These are phyloP conservation scores for Cygnus olor DNA, from an alignment of 2,797 vertebrate species.

Conservation along the genomic window DNA sequence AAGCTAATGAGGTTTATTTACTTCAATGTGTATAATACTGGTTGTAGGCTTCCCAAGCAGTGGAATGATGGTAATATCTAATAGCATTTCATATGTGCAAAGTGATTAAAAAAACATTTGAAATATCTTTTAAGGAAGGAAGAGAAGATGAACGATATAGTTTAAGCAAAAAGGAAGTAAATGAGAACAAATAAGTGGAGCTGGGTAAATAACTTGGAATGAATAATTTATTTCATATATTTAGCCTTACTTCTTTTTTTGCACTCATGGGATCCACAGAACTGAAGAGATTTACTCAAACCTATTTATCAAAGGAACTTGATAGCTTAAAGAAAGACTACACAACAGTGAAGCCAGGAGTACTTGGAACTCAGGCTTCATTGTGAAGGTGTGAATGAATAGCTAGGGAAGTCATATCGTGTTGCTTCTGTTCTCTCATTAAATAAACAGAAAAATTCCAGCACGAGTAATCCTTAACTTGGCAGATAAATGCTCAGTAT, in stretches of 20 bases:
- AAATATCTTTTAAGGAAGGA: slow-evolving; percentile 46
- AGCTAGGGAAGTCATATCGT: neutral
- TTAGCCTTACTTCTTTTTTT: neutral
- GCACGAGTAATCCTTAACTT: slow-evolving; percentile 5
- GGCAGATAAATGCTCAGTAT: neutral
- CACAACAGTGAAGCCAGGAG: neutral
- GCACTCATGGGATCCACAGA: neutral
- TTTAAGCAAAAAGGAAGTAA: slow-evolving; percentile 48
- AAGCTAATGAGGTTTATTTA: slow-evolving; percentile 64
- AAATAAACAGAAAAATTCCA: neutral
- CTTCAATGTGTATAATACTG: slow-evolving; percentile 3
- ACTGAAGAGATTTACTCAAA: slow-evolving; percentile 35
- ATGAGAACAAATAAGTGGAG: slow-evolving; percentile 43
- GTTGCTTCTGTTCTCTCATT: neutral
- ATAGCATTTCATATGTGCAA: slow-evolving; percentile 20
- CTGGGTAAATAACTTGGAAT: slow-evolving; percentile 51
- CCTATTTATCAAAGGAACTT: neutral
- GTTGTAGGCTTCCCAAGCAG: slow-evolving; percentile 18
- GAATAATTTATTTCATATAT: slow-evolving; percentile 44
- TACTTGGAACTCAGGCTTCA: neutral
- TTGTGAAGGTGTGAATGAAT: slow-evolving; percentile 6
- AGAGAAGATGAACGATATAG: slow-evolving; percentile 42
- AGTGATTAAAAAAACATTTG: slow-evolving; percentile 50
- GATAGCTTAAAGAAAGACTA: slow-evolving; percentile 2
- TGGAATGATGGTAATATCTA: slow-evolving; percentile 13